Base-by-base conservation (phyloP, 2,888 invertebrate genomes). In the Nipponacmea schrenckii region DNA sequence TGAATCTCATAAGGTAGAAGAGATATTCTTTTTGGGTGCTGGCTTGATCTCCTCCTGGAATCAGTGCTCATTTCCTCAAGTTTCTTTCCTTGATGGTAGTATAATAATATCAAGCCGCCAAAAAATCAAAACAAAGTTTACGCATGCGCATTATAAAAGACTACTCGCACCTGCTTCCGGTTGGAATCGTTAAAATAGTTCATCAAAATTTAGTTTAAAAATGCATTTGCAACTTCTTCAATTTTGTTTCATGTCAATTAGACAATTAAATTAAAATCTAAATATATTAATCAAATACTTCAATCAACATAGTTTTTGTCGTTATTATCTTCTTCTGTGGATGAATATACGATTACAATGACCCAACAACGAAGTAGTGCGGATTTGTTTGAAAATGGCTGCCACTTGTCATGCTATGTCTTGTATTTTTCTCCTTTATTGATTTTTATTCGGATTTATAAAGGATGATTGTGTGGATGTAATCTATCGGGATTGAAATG, bases 371-470 rank as follows among this genome's bases (percentile, higher is more conserved):
- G 56, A 56, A 56, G 24, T 56, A 56, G 56, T 56, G 56, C 56
- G 71, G 65, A 69, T 77, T 83, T 84, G 83, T 84, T 84, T 84
- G 80, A 81, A 84, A 84, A 84, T 84, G 83, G 83, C 83, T 72
- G 79, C 81, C 76, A 69, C 74, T 39, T 8, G 10, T 39, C 39
- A 7, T 39, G 39, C 39, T 1, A 39, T 1, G 39, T 39, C 39
- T 39, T 39, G 39, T 8, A 39, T 39, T 39, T 39, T 39, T 39
- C 39, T 10, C 39, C 8, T 39, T 39, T 39, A 39, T 39, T 39
- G 39, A 39, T 7, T 39, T 39, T 39, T 39, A 39, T 39, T 39
- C 39, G 39, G 39, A 39, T 39, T 5, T 39, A 10, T 31, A 31
- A 31, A 2, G 5, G 31, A 31, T 31, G 31, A 31, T 31, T 31